Percentiles rank a stretch among this genome's conserved stretches.
These are phyloP conservation scores for Calycopis cecrops DNA, from an alignment of 1,140 invertebrate species.

Conservation along the genomic window DNA sequence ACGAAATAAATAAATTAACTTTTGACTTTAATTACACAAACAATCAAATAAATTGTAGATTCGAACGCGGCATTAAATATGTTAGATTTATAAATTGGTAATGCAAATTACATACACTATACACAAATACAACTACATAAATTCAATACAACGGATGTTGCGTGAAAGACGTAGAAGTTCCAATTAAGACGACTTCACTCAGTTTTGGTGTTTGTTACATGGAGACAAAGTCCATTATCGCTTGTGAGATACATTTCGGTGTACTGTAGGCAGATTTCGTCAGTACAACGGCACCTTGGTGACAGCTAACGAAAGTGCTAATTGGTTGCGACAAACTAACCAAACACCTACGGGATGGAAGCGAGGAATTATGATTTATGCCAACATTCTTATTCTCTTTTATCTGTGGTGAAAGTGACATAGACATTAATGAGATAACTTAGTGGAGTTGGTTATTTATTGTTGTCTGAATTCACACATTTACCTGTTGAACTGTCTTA, in stretches of 20 bases:
- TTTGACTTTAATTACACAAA: constrained; percentile 1
- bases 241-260: neutral
- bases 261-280: constrained; percentile 18
- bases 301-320: constrained; percentile 63
- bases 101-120: too few relatives aligned
- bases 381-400: constrained; percentile 16
- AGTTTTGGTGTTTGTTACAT: too few relatives aligned
- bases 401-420: constrained; percentile 6
- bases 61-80: too few relatives aligned
- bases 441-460: neutral
- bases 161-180: too few relatives aligned
- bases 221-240: neutral
- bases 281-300: constrained; percentile 37
- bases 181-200: too few relatives aligned
- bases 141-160: too few relatives aligned
- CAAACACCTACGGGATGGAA: constrained; percentile 20
- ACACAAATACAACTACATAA: too few relatives aligned
- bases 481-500: neutral
- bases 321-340: constrained; percentile 43
- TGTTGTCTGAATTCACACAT: too few relatives aligned
- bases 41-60: too few relatives aligned
- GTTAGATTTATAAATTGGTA: too few relatives aligned
- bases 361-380: constrained; percentile 30
- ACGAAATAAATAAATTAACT: constrained; percentile 3
- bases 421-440: constrained; percentile 1